These are phyloP conservation scores for Periphyllus acericola DNA, from an alignment of 2,888 invertebrate species.

Conservation along the genomic window DNA sequence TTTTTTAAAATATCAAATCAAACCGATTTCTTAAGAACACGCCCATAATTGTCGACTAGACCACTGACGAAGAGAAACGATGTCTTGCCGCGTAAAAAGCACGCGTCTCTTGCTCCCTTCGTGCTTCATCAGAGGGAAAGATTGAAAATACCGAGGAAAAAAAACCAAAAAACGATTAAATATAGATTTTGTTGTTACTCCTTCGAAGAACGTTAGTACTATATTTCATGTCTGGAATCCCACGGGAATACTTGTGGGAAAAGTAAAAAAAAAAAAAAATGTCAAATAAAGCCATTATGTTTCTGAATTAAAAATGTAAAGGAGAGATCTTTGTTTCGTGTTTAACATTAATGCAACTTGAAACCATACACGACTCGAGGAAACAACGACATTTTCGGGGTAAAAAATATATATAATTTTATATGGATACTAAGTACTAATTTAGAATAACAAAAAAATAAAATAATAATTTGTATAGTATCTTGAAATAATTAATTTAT, in stretches of 20 bases:
- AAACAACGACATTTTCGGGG: not conserved
- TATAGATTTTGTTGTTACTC: slow-evolving; percentile 46
- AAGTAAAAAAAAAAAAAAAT: slow-evolving; percentile 6
- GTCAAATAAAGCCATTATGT: slow-evolving; percentile 5
- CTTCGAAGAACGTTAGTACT: not conserved
- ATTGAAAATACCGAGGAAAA: slow-evolving; percentile 21
- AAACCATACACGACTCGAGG: not conserved
- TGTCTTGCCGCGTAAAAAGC: not conserved
- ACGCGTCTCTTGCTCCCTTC: not conserved
- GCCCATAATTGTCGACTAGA: not conserved
- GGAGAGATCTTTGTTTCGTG: not conserved
- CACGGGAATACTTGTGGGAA: slow-evolving; percentile 12
- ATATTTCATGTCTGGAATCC: slow-evolving; percentile 11
- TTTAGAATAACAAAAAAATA: not conserved
- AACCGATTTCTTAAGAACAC: slow-evolving; percentile 6
- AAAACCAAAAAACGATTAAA: slow-evolving; percentile 42
- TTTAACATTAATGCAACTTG: not conserved
- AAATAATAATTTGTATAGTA: not conserved
- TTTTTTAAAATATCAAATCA: not conserved
- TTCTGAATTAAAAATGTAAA: not conserved
- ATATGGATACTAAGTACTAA: not conserved
- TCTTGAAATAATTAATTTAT: not conserved
- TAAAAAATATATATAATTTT: no score
- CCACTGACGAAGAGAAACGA: slow-evolving; percentile 1
- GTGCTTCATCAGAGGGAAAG: not conserved